Conservation (phyloP, 2,888 invertebrate genomes). For the Lysandra coridon region DNA sequence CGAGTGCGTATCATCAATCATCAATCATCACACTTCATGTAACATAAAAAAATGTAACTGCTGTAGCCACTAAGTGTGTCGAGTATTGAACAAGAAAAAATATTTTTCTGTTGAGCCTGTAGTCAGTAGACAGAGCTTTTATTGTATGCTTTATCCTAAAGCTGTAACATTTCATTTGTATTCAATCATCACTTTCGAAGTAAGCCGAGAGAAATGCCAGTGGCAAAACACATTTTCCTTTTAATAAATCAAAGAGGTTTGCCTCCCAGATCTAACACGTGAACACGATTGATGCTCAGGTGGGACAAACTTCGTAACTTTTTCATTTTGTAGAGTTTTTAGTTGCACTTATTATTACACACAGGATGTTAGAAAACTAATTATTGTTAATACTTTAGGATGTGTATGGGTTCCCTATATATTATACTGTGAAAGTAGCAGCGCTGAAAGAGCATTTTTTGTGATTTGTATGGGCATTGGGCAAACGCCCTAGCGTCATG, state of each 20-base stretch:
- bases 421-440: too few relatives aligned
- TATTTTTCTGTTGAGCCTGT: background rate
- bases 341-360: too few relatives aligned
- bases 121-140: background rate
- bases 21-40: background rate
- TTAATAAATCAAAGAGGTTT: slow-evolving; percentile 9
- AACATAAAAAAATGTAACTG: background rate
- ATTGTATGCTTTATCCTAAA: background rate
- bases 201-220: background rate
- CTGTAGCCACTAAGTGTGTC: background rate
- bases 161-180: slow-evolving; percentile 13
- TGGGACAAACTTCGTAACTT: background rate
- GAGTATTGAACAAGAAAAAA: background rate
- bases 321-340: background rate
- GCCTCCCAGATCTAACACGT: background rate
- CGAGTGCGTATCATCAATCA: background rate
- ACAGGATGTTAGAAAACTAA: too few relatives aligned
- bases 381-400: too few relatives aligned
- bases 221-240: slow-evolving; percentile 8
- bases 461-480: too few relatives aligned
- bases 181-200: slow-evolving; percentile 3
- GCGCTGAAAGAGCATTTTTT: too few relatives aligned
- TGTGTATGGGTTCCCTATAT: too few relatives aligned
- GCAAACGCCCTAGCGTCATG: too few relatives aligned
- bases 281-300: background rate